Evolutionary conservation across 2,797 vertebrate species (phyloP).

Genomic region (Micrastur ruficollis): DNA sequence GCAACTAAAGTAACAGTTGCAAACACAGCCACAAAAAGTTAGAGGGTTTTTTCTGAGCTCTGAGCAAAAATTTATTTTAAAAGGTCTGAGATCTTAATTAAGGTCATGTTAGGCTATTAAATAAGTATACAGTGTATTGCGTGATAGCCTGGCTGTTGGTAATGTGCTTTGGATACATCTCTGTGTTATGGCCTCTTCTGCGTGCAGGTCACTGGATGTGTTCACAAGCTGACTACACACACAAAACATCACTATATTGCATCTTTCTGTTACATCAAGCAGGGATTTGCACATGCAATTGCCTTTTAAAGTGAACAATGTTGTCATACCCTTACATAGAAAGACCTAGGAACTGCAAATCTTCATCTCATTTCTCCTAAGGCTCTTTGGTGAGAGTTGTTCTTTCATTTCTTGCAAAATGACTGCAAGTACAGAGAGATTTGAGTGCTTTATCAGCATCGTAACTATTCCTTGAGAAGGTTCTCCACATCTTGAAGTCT

Average conservation of each 20-base stretch:
- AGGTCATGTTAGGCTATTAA: not conserved
- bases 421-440: not conserved
- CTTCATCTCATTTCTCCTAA: not conserved
- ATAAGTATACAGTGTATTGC: not conserved
- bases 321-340: not conserved
- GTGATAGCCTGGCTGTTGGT: not conserved
- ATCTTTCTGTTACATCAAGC: not conserved
- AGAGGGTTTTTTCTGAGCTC: not conserved
- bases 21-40: not conserved
- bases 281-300: not conserved
- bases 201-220: not conserved
- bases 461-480: constrained; percentile 42
- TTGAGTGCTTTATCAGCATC: constrained; percentile 61
- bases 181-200: not conserved
- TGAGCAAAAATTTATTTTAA: not conserved
- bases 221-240: not conserved
- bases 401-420: constrained; percentile 40
- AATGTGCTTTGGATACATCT: not conserved
- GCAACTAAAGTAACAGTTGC: not conserved
- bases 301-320: not conserved
- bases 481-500: constrained; percentile 57
- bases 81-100: not conserved
- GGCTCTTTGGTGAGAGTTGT: not conserved
- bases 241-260: not conserved
- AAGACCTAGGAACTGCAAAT: not conserved